These are phyloP conservation scores for Capromys pilorides DNA, from an alignment of 2,797 vertebrate species.

Conservation along the genomic window DNA sequence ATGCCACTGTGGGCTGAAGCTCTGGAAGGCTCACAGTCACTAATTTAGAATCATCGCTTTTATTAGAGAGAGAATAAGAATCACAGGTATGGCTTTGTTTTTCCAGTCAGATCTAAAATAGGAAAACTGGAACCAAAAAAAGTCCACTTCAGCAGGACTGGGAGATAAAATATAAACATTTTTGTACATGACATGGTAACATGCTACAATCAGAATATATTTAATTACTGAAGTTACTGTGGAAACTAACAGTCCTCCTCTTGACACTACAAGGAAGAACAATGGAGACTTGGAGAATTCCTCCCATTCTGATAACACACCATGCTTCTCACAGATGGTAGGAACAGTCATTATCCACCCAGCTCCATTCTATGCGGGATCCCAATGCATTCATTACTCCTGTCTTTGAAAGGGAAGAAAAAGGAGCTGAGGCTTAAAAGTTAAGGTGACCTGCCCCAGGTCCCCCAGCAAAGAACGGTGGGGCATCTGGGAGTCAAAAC, in stretches of 20 bases:
- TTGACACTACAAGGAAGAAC: not conserved
- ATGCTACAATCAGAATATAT: conserved; percentile 30
- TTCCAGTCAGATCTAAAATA: conserved; percentile 36
- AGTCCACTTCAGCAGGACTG: conserved; percentile 28
- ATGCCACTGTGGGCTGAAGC: not conserved
- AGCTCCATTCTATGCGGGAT: not conserved
- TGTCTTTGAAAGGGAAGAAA: not conserved
- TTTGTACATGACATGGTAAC: not conserved
- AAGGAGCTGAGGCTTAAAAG: not conserved
- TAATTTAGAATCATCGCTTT: not conserved
- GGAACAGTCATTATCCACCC: conserved; percentile 8
- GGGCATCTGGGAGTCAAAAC: not conserved
- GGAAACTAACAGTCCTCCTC: conserved; percentile 32
- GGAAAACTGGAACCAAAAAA: conserved; percentile 3
- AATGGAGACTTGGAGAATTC: conserved; percentile 2
- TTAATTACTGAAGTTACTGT: conserved; percentile 52
- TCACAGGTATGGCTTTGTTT: not conserved
- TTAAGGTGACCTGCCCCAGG: not conserved
- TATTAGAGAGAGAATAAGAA: conserved; percentile 21
- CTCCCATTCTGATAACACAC: not conserved
- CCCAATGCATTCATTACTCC: not conserved
- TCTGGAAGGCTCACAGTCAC: not conserved
- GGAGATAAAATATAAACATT: conserved; percentile 3
- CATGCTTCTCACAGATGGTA: conserved; percentile 6
- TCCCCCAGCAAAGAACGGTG: not conserved